A percentile compares a stretch with the other conserved stretches of the same genome.
Evolutionary conservation across 2,888 invertebrate species (phyloP).

Genomic region (Eristalinus sepulchralis): DNA sequence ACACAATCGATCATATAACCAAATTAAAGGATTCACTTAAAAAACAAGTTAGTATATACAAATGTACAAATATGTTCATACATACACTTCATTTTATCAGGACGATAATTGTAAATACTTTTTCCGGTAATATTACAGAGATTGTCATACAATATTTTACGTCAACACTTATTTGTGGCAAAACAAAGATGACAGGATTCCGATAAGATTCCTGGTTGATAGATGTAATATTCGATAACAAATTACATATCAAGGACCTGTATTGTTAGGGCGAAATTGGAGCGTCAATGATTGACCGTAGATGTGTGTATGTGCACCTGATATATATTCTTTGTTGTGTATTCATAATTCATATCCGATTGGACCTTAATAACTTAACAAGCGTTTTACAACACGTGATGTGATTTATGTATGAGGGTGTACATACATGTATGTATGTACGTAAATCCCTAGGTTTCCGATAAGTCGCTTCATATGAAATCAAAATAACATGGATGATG

Average conservation of each 20-base stretch:
- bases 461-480: not conserved
- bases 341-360: not conserved
- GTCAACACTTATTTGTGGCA: not conserved
- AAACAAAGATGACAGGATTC: not conserved
- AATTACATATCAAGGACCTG: no score
- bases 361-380: not conserved
- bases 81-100: no score
- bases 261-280: not conserved
- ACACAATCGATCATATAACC: no score
- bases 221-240: not conserved
- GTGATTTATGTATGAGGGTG: not conserved
- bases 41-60: no score
- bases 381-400: not conserved
- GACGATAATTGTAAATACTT: no score
- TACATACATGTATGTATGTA: no score
- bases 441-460: no score
- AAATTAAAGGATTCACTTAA: no score
- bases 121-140: no score
- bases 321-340: not conserved
- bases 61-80: no score
- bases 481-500: no score
- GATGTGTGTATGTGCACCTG: no score
- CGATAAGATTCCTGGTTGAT: not conserved
- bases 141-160: not conserved
- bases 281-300: not conserved